Evolutionary conservation across 2,113 vertebrate species (phyloP).

Genomic region (Ranitomeya variabilis): DNA sequence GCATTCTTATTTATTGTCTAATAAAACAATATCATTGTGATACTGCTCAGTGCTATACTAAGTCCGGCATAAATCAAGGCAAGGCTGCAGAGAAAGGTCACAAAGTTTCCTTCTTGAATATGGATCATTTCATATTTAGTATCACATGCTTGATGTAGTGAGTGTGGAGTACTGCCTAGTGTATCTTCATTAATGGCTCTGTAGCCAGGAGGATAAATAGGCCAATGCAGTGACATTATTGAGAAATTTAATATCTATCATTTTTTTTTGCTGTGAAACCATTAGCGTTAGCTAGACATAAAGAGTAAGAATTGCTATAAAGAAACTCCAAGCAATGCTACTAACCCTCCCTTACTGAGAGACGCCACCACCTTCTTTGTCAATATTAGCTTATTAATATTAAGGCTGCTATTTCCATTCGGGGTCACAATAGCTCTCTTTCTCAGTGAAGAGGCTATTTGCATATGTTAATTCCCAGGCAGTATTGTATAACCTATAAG

Average conservation of each 20-base stretch:
- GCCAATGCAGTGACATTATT: neutral
- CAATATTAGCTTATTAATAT: too few relatives aligned
- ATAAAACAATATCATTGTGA: conserved; percentile 44
- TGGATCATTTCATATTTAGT: conserved; percentile 24
- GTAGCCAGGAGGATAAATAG: neutral
- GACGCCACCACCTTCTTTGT: too few relatives aligned
- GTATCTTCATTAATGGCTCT: neutral
- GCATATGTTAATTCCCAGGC: too few relatives aligned
- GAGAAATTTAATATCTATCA: neutral
- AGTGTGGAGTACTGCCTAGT: neutral
- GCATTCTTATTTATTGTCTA: conserved; percentile 44
- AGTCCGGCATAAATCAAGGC: neutral
- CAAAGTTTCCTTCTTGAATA: neutral
- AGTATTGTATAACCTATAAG: too few relatives aligned
- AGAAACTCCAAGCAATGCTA: too few relatives aligned
- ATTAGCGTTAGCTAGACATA: too few relatives aligned
- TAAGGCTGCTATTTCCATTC: too few relatives aligned
- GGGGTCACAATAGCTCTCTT: too few relatives aligned
- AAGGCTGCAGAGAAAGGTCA: conserved; percentile 15
- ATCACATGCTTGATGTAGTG: neutral
- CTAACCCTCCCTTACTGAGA: too few relatives aligned
- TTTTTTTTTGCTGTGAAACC: too few relatives aligned
- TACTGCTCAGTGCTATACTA: neutral
- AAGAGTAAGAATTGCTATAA: too few relatives aligned
- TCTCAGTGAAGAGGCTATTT: too few relatives aligned